These are phyloP conservation scores for Aspidapion aeneum DNA, from an alignment of 2,888 invertebrate species.

Conservation along the genomic window DNA sequence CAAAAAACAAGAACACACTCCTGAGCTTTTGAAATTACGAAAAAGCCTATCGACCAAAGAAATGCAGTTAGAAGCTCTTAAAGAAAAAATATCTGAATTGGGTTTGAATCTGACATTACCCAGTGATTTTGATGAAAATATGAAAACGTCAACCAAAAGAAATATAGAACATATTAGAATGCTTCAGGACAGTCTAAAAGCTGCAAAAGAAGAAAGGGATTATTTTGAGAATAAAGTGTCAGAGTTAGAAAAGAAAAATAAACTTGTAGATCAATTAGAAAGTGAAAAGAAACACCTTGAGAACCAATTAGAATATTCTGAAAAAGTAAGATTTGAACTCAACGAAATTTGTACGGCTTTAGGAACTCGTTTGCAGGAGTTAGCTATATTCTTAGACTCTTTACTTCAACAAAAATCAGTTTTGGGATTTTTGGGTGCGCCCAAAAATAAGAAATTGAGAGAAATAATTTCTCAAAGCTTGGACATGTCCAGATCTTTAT, in stretches of 20 bases:
- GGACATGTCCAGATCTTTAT: constrained; percentile 52
- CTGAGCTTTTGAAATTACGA: constrained; percentile 41
- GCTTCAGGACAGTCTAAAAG: constrained; percentile 37
- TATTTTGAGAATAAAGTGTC: constrained; percentile 39
- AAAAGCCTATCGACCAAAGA: constrained; percentile 46
- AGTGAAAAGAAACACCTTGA: constrained; percentile 30
- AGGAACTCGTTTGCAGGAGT: constrained; percentile 60
- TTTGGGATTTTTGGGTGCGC: constrained; percentile 51
- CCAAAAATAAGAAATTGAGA: constrained; percentile 52
- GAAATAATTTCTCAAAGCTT: constrained; percentile 54
- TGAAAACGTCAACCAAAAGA: constrained; percentile 19
- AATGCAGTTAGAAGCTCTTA: constrained; percentile 38
- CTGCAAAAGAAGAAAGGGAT: constrained; percentile 37
- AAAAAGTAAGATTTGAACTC: constrained; percentile 44
- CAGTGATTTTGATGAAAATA: constrained; percentile 9
- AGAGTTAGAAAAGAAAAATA: constrained; percentile 30
- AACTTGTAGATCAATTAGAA: constrained; percentile 26
- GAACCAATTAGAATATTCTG: constrained; percentile 43
- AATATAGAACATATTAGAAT: constrained; percentile 29
- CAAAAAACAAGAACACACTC: constrained; percentile 36
- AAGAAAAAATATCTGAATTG: constrained; percentile 40
- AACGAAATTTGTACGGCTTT: constrained; percentile 51
- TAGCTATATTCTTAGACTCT: constrained; percentile 63
- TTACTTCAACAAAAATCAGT: constrained; percentile 59
- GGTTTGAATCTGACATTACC: constrained; percentile 33